These are phyloP conservation scores for Lypha dubia DNA, from an alignment of 2,888 invertebrate genomes.

Conservation along the genomic window DNA sequence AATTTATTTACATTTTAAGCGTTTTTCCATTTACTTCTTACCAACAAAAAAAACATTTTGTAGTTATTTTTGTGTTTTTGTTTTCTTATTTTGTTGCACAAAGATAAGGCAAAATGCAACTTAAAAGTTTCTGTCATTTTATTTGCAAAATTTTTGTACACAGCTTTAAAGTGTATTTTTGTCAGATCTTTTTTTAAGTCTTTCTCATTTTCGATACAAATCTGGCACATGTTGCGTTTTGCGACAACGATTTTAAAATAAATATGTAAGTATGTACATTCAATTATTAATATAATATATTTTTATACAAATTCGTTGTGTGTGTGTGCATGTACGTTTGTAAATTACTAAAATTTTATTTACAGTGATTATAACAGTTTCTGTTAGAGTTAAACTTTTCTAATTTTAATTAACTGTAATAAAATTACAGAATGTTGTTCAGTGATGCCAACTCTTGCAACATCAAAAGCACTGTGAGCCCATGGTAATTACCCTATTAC, in stretches of 20 bases:
- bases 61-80: slow-evolving; percentile 7
- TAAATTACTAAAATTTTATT: slow-evolving; percentile 39
- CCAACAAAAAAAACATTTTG: neutral
- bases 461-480: too few species aligned
- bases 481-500: too few species aligned
- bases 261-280: slow-evolving; percentile 21
- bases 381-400: slow-evolving; percentile 1
- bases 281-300: neutral
- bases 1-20: slow-evolving; percentile 2
- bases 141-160: slow-evolving; percentile 6
- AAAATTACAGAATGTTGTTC: neutral
- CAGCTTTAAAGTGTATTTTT: slow-evolving; percentile 25
- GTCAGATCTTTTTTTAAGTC: slow-evolving; percentile 24
- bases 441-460: too few species aligned
- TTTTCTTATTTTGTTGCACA: too few species aligned
- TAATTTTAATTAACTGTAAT: slow-evolving; percentile 8
- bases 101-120: slow-evolving; percentile 31
- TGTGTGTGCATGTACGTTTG: neutral
- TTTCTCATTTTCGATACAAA: slow-evolving; percentile 50
- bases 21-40: neutral
- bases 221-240: slow-evolving; percentile 46
- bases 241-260: slow-evolving; percentile 28
- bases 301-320: too few species aligned
- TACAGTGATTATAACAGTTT: slow-evolving; percentile 13
- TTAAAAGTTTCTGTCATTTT: slow-evolving; percentile 27